Base-by-base conservation (phyloP, 2,888 invertebrate species). In the Cryptocephalus primarius region DNA sequence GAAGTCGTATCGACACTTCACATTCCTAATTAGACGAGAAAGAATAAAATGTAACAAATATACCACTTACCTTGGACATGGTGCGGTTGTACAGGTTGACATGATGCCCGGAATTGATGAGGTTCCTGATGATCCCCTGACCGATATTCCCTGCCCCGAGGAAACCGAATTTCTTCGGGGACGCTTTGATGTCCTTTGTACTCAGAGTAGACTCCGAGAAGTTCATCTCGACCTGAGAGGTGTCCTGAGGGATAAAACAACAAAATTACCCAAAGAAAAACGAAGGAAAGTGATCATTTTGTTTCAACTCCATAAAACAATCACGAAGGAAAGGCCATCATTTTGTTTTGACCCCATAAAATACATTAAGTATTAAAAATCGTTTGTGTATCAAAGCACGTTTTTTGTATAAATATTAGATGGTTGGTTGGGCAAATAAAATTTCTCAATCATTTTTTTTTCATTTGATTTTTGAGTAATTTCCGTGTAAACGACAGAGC, bases 81-180 rank as follows among this genome's bases (percentile, higher is more conserved):
- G 91, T 88, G 60, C 95, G 80, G 74, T 94, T 95, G 94, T 94
- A 96, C 45, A 96, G 83, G 55, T 88, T 80, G 44, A 96, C 91
- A 64, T 85, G 86, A 67, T 96, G 95, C 0, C 94, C 94, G 4
- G 93, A 91, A 70, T 88, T 86, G 61, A 95, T 80, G 45, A 96
- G 77, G 70, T 95, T 95, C 76, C 92, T 93, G 12, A 95, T 93
- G 64, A 96, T 88, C 31, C 92, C 92, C 49, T 87, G 83, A 43
- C 95, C 95, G 88, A 96, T 95, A 64, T 90, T 89, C 47, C 95
- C 95, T 33, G 96, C 77, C 0, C 96, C 96, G 32, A 96, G 80
- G 72, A 96, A 95, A 32, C 96, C 96, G 67, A 96, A 94, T 64
- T 84, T 87, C 71, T 88, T 78, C 54, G 79, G 78, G 14, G 93